These are phyloP conservation scores for Matsumurasca onukii DNA, from an alignment of 1,140 invertebrate genomes.

Conservation along the genomic window DNA sequence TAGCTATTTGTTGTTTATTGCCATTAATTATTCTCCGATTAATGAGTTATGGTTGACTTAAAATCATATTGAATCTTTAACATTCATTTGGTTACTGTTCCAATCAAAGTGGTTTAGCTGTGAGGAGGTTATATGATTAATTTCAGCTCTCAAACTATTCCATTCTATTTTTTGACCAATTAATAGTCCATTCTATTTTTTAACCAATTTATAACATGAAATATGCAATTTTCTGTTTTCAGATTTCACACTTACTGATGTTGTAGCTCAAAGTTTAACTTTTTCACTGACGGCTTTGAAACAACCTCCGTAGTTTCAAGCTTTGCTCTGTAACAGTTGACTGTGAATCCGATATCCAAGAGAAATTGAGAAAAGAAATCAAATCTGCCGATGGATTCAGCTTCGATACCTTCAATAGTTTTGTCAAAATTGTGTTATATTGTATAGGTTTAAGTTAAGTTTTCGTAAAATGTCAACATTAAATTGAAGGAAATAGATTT, in stretches of 20 bases:
- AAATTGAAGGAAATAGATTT: neutral
- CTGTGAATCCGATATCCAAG: neutral
- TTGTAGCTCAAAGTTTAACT: neutral
- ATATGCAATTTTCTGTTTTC: neutral
- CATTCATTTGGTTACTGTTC: neutral
- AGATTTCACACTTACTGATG: neutral
- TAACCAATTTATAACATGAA: too few species aligned
- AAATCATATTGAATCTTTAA: neutral
- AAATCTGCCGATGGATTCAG: slow-evolving; percentile 50
- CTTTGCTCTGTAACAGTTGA: neutral
- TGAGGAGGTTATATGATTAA: neutral
- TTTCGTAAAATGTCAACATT: neutral
- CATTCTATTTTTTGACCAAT: too few species aligned
- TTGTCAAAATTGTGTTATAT: too few species aligned
- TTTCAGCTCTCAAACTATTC: neutral
- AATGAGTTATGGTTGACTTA: neutral
- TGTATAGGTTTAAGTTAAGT: neutral
- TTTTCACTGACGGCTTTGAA: slow-evolving; percentile 7
- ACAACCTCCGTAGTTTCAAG: neutral
- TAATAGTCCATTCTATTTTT: too few species aligned
- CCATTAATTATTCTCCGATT: too few species aligned
- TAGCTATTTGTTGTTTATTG: too few species aligned
- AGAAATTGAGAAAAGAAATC: neutral
- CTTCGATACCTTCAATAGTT: neutral
- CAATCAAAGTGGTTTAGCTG: neutral